Evolutionary conservation across 2,888 invertebrate species (phyloP), one percentile per base, ranked within the genome.

Genomic region (Archips crataeganus): DNA sequence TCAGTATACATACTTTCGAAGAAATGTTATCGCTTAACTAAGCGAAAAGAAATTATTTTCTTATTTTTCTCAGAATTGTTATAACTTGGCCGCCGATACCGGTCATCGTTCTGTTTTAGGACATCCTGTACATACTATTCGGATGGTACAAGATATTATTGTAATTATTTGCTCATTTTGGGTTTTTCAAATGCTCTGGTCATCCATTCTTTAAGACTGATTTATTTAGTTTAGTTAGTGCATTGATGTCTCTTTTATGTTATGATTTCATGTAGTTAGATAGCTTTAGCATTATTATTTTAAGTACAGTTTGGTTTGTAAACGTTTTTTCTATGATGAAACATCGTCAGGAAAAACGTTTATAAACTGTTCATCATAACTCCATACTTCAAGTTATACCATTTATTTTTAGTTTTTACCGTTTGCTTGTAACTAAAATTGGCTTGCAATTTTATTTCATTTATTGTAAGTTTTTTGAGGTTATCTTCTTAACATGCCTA

Each of bases 141-240:
- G 23, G 23, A 23, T 23, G 23, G 23, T 23, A 23, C 23, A 23
- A 23, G 23, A 23, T 23, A 23, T 15, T 23, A 15, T 23, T 54
- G 2, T 8, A 5, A n/a, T 49, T n/a, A 1, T n/a, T 49, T 49
- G 49, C 49, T n/a, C n/a, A n/a, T n/a, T 49, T 11, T 49, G n/a
- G n/a, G 49, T 49, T 49, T 23, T 49, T 49, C 15, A 54, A 23
- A 15, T 54, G 23, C 23, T 2, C 23, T 49, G 51, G 39, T 15
- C 39, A 61, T 49, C 68, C 68, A 69, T 61, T 69, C 61, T 15
- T 8, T 13, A 39, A 69, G 68, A 47, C 68, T 69, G 68, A 60
- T 60, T 23, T 36, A 8, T 6, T 6, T 49, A 57, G 57, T 13
- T 45, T n/a, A 4, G 49, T 45, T n/a, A 4, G 49, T 5, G n/a